Evolutionary conservation across 2,797 vertebrate species (phyloP), one percentile per base, ranked within the genome.

Genomic region (Coccyzus lansbergi): DNA sequence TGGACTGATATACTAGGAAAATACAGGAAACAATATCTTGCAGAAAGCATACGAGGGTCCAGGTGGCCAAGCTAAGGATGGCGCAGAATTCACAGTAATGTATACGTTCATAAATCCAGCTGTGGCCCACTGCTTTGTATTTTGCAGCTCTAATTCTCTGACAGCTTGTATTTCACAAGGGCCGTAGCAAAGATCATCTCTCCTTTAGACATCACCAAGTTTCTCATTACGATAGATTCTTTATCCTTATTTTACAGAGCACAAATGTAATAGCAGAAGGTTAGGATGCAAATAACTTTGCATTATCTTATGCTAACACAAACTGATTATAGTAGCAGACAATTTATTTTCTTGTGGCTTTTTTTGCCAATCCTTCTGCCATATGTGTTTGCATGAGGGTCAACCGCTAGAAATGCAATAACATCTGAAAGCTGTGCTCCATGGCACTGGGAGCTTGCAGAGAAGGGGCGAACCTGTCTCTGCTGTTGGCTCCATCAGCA

Each of bases 31-130:
- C 6, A 1, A 7, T 15, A n/a, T 36, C 58, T 29, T 55, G 38
- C 33, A 69, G 74, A 10, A 83, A 58, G 42, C 0, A 0, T 10
- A 4, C 0, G 0, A 48, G 85, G 33, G 46, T 77, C 31, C 79
- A 33, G 56, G 71, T 65, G 70, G 64, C 58, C 51, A 38, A 68
- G 55, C 64, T 78, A 75, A 64, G 53, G 10, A 26, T 44, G 60
- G 49, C 42, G 33, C 31, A 56, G 67, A 72, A 7, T 56, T 85
- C 64, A 13, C 29, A 19, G 46, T 34, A 62, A 34, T 4, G 29
- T 46, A 15, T 16, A 4, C 0, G 0, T 31, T 55, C 56, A 21
- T 65, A 46, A 78, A 83, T 71, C 51, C 34, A 83, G 22, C 79
- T 49, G 82, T 72, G 56, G 53, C 48, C 58, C 1, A 1, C 51